phyloP scores from a whole-genome alignment of 92 coral and sea anemone genomes.

The Nematostella vectensis region DNA sequence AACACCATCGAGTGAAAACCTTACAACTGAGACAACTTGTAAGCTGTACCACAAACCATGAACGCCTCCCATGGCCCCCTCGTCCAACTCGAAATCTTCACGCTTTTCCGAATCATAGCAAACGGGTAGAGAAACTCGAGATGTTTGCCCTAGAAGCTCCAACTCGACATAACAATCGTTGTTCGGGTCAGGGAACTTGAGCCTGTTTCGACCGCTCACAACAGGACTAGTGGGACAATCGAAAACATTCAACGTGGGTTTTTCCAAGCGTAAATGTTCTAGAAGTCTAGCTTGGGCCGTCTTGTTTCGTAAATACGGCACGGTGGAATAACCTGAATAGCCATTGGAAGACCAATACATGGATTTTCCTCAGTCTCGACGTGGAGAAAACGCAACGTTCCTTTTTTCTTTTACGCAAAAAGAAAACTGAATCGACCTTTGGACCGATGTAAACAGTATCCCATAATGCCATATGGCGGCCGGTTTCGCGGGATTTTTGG shows the following conservation, averaged over 20 bases:
- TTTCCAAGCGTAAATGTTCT: conserved; percentile 46
- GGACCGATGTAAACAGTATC: conserved; percentile 2
- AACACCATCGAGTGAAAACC: conserved; percentile 39
- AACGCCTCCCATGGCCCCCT: conserved; percentile 20
- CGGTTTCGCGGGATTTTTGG: too few species aligned
- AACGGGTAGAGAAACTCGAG: conserved; percentile 58
- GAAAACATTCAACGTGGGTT: conserved; percentile 43
- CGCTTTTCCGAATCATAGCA: conserved; percentile 30
- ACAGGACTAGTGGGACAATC: conserved; percentile 57
- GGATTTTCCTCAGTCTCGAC: neutral
- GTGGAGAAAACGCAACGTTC: too few species aligned
- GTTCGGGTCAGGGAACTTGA: conserved; percentile 84
- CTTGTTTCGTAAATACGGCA: conserved; percentile 16
- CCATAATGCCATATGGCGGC: too few species aligned
- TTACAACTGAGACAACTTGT: conserved; percentile 49
- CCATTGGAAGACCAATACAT: conserved; percentile 19
- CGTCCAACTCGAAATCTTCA: conserved; percentile 33
- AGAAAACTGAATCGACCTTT: neutral
- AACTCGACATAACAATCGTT: conserved; percentile 70
- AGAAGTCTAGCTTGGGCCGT: conserved; percentile 52
- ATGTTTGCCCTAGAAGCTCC: conserved; percentile 33
- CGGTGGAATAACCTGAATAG: conserved; percentile 5
- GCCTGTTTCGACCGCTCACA: conserved; percentile 56
- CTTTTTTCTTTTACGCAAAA: neutral
- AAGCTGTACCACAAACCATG: conserved; percentile 60